Evolutionary conservation across 1,140 invertebrate genomes (phyloP), one percentile per base, ranked within the genome.

Genomic region (Temnothorax longispinosus): DNA sequence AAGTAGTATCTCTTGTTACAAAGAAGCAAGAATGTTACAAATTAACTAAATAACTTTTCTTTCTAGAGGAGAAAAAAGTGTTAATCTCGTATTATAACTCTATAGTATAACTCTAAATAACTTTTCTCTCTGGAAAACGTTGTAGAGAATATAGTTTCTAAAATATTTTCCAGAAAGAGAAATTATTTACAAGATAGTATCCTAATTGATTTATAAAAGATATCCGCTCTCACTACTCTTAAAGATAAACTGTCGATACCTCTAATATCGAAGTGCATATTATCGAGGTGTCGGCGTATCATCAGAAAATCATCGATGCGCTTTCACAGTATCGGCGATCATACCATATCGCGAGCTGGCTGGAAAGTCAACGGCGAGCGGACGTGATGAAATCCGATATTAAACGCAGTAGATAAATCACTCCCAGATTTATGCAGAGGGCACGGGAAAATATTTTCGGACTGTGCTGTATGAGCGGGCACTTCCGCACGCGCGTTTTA

Each of bases 311-410:
- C 56, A 74, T 47, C 41, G 69, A 38, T 74, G 54, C 1, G 35
- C 32, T 60, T 60, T 82, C 11, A 27, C 27, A n/a, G 52, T 64
- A 44, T 60, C 35, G 35, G 38, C 41, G 27, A 7, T 15, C 52
- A 58, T 32, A 32, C 3, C 10, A 27, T 35, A 84, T 75, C 35
- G 69, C 54, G 7, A 3, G 7, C 41, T 74, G 67, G 21, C 67
- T 32, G 69, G 27, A 60, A 84, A 58, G 69, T 84, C 69, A 41
- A 38, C 56, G 69, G 56, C n/a, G 80, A 84, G 8, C 27, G 69
- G n/a, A 75, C 54, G 69, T 74, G 80, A 86, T 75, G 60, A 86
- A 80, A 67, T 75, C 69, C 80, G 27, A 84, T 84, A 84, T 84
- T 60, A 84, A 74, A 84, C 18, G 35, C 44, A 72, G 41, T 72